phyloP scores from a whole-genome alignment of 2,797 vertebrate genomes.

The Mycteria americana region DNA sequence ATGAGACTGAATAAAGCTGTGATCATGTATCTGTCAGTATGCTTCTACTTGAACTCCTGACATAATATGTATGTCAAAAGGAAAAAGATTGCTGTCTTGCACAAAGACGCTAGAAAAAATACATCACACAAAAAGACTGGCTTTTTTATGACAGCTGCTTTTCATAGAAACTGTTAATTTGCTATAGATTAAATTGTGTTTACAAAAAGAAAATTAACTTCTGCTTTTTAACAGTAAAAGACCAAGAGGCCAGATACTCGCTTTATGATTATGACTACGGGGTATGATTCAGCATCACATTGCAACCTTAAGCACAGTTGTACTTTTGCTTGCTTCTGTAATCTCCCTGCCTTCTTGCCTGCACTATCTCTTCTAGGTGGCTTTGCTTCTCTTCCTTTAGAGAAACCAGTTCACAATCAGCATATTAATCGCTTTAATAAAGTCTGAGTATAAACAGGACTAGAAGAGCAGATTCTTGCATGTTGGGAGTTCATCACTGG shows the following conservation, averaged over 20 bases:
- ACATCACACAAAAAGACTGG: neutral
- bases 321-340: neutral
- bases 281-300: slow-evolving; percentile 10
- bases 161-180: neutral
- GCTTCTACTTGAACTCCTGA: neutral
- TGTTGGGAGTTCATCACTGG: neutral
- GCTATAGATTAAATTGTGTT: neutral
- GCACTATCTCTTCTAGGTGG: neutral
- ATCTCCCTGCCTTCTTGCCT: neutral
- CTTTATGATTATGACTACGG: neutral
- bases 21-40: neutral
- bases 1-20: neutral
- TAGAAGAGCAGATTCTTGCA: neutral
- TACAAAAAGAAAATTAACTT: neutral
- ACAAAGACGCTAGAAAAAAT: neutral
- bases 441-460: neutral
- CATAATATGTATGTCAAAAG: neutral
- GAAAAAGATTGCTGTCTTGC: neutral
- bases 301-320: neutral
- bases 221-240: neutral
- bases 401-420: neutral
- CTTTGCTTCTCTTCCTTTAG: neutral
- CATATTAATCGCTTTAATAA: neutral
- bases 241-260: neutral
- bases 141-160: neutral